phyloP scores from a whole-genome alignment of 2,797 vertebrate genomes.

The Cirrhinus mrigala region DNA sequence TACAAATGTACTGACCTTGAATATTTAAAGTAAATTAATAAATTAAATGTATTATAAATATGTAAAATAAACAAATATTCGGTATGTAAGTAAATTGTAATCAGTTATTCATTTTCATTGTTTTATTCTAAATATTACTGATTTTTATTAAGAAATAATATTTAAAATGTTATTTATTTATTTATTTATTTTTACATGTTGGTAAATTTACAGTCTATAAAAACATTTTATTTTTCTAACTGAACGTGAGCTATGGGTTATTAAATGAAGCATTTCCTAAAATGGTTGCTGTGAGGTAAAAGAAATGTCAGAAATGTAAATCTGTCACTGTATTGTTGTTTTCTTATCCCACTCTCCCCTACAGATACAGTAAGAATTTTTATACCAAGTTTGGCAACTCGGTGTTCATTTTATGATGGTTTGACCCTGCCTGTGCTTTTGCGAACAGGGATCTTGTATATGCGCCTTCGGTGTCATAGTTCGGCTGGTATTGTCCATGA shows the following conservation, averaged over 20 bases:
- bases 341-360: neutral
- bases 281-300: neutral
- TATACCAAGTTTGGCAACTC: neutral
- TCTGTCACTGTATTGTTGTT: neutral
- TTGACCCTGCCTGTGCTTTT: neutral
- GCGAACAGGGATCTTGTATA: neutral
- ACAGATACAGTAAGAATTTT: no score
- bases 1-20: no score
- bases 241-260: neutral
- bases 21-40: no score
- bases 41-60: no score
- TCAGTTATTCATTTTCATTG: neutral
- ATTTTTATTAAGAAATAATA: neutral
- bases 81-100: no score
- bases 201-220: neutral
- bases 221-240: neutral
- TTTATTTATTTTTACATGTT: neutral
- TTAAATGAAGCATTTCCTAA: neutral
- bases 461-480: neutral
- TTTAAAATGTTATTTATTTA: neutral
- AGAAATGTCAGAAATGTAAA: neutral
- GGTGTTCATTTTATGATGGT: neutral
- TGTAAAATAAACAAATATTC: no score
- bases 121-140: neutral
- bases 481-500: neutral